Percentiles rank a stretch among this genome's conserved stretches.
phyloP scores from a whole-genome alignment of 2,797 vertebrate species.

The Thripadectes ignobilis region DNA sequence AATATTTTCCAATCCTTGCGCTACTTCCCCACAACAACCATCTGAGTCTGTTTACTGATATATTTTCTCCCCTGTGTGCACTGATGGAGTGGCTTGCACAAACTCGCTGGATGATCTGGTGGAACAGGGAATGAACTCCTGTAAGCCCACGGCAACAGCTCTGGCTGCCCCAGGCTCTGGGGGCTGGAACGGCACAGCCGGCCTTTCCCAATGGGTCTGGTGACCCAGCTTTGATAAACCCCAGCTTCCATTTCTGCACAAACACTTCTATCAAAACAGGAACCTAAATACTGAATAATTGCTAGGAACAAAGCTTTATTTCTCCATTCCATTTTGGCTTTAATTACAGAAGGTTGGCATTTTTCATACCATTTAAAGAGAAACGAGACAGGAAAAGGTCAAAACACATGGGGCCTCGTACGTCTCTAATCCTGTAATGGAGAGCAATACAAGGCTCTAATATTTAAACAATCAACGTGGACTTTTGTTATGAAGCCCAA shows the following conservation, averaged over 20 bases:
- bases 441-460: constrained; percentile 43
- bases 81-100: background rate
- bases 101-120: accelerated
- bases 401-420: constrained; percentile 38
- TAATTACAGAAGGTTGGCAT: constrained; percentile 55
- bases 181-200: accelerated
- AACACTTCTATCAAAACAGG: background rate
- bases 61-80: background rate
- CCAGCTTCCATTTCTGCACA: background rate
- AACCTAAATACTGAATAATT: background rate
- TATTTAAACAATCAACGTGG: constrained; percentile 57
- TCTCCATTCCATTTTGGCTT: background rate
- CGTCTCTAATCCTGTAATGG: constrained; percentile 61
- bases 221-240: background rate
- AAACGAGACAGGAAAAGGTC: constrained; percentile 58
- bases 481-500: constrained; percentile 66
- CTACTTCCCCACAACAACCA: background rate
- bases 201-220: background rate
- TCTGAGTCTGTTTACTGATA: background rate
- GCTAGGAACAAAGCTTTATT: background rate
- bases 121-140: background rate
- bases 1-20: background rate
- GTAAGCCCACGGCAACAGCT: background rate
- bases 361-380: constrained; percentile 44
- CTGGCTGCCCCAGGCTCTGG: background rate